A percentile compares a stretch with the other conserved stretches of the same genome.
Evolutionary conservation across 2,888 invertebrate species (phyloP).

Genomic region (Eumacrocentrus americanus): DNA sequence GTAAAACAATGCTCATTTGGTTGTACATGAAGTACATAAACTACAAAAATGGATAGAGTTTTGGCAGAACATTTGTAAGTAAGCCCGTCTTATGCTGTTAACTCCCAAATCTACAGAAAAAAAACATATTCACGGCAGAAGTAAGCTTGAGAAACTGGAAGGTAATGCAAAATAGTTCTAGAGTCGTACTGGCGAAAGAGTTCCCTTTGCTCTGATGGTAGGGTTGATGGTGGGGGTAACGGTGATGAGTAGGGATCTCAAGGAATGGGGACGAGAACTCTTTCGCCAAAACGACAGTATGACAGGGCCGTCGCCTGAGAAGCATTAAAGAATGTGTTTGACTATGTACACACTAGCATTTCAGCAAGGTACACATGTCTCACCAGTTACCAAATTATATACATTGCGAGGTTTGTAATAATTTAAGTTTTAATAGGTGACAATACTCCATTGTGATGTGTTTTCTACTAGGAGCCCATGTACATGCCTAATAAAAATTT

Average conservation of each 20-base stretch:
- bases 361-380: neutral
- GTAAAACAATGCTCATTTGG: neutral
- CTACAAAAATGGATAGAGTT: neutral
- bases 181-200: no score
- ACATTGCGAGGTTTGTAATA: neutral
- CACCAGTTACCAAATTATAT: neutral
- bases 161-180: no score
- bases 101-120: no score
- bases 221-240: no score
- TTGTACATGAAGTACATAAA: no score
- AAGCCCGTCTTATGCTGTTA: no score
- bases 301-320: neutral
- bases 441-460: neutral
- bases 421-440: neutral
- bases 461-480: neutral
- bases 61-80: no score
- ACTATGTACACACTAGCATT: neutral
- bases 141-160: no score
- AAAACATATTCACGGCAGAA: no score
- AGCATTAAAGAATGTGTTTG: neutral
- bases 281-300: neutral
- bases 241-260: no score
- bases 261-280: no score
- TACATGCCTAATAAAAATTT: neutral
- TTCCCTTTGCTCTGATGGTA: no score